Base-by-base conservation (phyloP, 2,888 invertebrate genomes). In the Dasysyrphus albostriatus region DNA sequence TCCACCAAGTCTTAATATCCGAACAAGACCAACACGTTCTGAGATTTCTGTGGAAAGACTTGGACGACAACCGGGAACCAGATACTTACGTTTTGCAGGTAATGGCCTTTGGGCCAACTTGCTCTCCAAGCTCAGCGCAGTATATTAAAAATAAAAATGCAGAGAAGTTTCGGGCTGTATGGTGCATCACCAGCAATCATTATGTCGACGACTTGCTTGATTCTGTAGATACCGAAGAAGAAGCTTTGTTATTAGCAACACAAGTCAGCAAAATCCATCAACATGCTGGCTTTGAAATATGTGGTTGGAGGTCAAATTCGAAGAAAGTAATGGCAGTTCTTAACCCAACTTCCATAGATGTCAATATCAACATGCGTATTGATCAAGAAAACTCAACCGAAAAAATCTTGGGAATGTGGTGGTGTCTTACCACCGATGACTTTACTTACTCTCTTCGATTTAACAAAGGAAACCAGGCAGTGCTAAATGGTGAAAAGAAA, bases 191-290 rank as follows among this genome's bases (percentile, higher is more conserved):
- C 14, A 32, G 49, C 16, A 76, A 70, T 19, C 70, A 76, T 59
- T 82, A 82, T 37, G 72, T 79, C 7, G 78, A 84, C 49, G 59
- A 84, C 16, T 44, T 32, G 10, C 34, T 78, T 6, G 77, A 83
- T 44, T 70, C 42, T 19, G 72, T 47, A 6, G 79, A 79, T 44
- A 63, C 29, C 8, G 63, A 61, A n/a, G 42, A 59, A 32, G 54
- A 42, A 19, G 63, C 79, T 3, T 34, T 72, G 6, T 24, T 72
- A 19, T 63, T 72, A 14, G 72, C 42, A 9, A 47, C 37, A 32
- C 37, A 73, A 6, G 65, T 79, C 10, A 37, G 42, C 14, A 34
- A 51, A 24, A 51, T 81, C 7, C 75, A 75, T 12, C 29, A 12
- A 12, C 59, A 59, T 10, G 59, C 37, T 10, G 59, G 34, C 19